Evolutionary conservation across 2,888 invertebrate genomes (phyloP), one percentile per base, ranked within the genome.

Genomic region (Ypsolopha sequella): DNA sequence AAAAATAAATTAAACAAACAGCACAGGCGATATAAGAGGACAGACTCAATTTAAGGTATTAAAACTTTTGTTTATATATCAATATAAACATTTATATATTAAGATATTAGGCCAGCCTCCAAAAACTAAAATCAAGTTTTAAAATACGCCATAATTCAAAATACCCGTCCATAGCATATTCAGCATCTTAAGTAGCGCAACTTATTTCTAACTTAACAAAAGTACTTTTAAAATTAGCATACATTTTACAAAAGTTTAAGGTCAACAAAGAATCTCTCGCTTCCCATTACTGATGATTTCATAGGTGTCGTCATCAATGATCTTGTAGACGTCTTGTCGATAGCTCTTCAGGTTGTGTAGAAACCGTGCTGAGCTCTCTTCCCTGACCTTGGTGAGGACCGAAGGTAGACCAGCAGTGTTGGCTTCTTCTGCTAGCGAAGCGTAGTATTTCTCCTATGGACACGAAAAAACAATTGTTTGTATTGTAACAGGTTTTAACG

Each of bases 311-410:
- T 90, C 87, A 59, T 92, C 91, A n/a, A 93, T 76, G 59, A 93
- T 89, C 59, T 87, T 89, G 67, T 92, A 93, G 43, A 88, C 74
- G 60, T 91, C 91, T 55, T 91, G 87, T 11, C 92, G 76, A 71
- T 92, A 93, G 65, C 90, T 80, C 47, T 89, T 84, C 45, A 92
- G 73, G 71, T 92, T 90, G 64, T 91, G 89, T 9, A 91, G 80
- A 68, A 90, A 90, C 6, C 89, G 66, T 41, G 70, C 76, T 6
- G 90, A 89, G 60, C 91, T 92, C 58, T 90, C 88, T 54, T 92
- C 91, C 49, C 93, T 88, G 35, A 94, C 86, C 62, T 91, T 91
- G 7, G 91, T 89, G 45, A 93, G 82, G 2, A 92, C 92, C 0
- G 89, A 88, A 0, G 91, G 91, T 2, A 94, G 76, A 1, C 88